Conservation (phyloP, 2,888 invertebrate genomes). For the Drosophila austrosaltans region DNA sequence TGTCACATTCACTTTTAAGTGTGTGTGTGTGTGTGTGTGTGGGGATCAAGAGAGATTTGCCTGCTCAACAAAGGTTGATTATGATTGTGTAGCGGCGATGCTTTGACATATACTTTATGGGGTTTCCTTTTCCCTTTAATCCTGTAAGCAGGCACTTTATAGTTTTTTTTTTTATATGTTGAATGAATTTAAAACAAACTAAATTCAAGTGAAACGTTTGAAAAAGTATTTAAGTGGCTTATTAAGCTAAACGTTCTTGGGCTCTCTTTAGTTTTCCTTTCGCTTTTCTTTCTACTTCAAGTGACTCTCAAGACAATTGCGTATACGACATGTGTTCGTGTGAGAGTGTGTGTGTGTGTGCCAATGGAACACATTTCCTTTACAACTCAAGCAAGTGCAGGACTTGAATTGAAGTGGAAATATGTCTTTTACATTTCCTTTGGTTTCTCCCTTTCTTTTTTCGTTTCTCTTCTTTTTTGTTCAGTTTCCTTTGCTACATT, state of each 20-base stretch:
- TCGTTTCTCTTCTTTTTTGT: neutral
- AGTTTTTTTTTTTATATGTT: neutral
- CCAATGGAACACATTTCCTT: slow-evolving; percentile 26
- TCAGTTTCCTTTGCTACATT: slow-evolving; percentile 27
- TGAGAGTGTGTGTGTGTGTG: slow-evolving; percentile 43
- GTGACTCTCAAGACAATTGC: slow-evolving; percentile 40
- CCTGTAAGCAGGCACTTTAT: no score
- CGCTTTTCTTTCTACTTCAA: slow-evolving; percentile 4
- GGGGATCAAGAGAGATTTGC: neutral
- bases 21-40: neutral
- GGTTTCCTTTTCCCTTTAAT: neutral
- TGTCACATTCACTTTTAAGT: neutral
- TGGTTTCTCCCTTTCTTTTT: neutral
- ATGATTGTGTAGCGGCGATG: no score
- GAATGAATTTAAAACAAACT: neutral
- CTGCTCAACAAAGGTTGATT: neutral
- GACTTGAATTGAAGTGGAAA: slow-evolving; percentile 34
- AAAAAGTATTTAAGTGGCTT: slow-evolving; percentile 10
- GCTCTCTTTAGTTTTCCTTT: slow-evolving; percentile 22
- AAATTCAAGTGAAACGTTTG: neutral
- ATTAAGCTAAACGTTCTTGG: slow-evolving; percentile 1
- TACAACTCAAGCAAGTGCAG: slow-evolving; percentile 14
- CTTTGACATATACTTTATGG: no score
- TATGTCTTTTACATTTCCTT: slow-evolving; percentile 14
- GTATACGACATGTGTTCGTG: slow-evolving; percentile 50